These are phyloP conservation scores for Bombyx mandarina DNA, from an alignment of 1,140 invertebrate genomes.

Conservation along the genomic window DNA sequence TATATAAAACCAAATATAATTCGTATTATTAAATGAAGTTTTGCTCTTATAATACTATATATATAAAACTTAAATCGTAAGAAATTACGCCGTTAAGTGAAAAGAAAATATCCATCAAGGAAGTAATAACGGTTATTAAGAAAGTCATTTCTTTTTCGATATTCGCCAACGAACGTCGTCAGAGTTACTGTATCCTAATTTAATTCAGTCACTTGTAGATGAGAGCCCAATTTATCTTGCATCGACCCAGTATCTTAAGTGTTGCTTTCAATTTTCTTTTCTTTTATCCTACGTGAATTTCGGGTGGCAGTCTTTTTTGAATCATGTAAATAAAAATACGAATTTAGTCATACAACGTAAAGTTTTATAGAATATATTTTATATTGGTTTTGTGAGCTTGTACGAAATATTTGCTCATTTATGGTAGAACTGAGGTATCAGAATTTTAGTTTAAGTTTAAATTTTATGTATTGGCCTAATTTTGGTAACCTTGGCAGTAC, in stretches of 20 bases:
- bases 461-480: no score
- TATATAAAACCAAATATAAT: no score
- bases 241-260: slow-evolving; percentile 10
- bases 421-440: no score
- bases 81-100: no score
- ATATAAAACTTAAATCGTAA: no score
- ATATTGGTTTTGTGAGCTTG: no score
- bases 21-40: no score
- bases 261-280: slow-evolving; percentile 15
- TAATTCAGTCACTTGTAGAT: slow-evolving; percentile 12
- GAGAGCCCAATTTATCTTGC: slow-evolving; percentile 16
- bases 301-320: not conserved
- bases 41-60: no score
- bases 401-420: no score
- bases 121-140: slow-evolving; percentile 3
- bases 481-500: no score
- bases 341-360: not conserved
- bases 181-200: slow-evolving; percentile 7
- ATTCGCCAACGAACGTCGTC: not conserved
- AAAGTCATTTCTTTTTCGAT: slow-evolving; percentile 1
- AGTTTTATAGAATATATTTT: not conserved
- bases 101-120: not conserved
- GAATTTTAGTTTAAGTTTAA: no score
- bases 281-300: not conserved
- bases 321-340: not conserved